Evolutionary conservation across 2,113 vertebrate species (phyloP).

Genomic region (Dendropsophus ebraccatus): DNA sequence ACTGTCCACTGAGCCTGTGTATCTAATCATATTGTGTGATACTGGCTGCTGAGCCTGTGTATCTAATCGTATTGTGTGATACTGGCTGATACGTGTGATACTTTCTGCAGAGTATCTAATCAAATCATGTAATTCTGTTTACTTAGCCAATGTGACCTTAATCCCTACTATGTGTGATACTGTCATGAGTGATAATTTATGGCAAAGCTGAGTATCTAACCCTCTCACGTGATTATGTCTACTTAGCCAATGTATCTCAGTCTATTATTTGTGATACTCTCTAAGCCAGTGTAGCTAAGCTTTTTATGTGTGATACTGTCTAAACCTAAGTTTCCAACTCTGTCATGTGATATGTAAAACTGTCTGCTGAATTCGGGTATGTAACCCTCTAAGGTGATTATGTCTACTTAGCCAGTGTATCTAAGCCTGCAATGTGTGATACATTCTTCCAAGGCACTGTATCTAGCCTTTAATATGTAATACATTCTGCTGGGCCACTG

Average conservation of each 20-base stretch:
- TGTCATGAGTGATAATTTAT: no score
- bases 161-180: not conserved
- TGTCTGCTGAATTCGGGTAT: no score
- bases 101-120: not conserved
- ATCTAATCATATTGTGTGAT: not conserved
- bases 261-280: not conserved
- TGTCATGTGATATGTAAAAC: no score
- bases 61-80: not conserved
- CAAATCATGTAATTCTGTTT: not conserved
- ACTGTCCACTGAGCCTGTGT: not conserved
- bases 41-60: not conserved
- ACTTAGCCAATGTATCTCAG: not conserved
- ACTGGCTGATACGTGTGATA: not conserved
- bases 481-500: no score
- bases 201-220: not conserved
- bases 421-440: no score
- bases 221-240: not conserved
- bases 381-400: no score
- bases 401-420: no score
- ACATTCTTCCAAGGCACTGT: no score
- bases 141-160: not conserved
- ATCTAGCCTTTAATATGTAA: not conserved
- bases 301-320: not conserved
- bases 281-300: no score
- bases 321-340: no score